These are phyloP conservation scores for Trissolcus basalis DNA, from an alignment of 1,140 invertebrate genomes.

Conservation along the genomic window DNA sequence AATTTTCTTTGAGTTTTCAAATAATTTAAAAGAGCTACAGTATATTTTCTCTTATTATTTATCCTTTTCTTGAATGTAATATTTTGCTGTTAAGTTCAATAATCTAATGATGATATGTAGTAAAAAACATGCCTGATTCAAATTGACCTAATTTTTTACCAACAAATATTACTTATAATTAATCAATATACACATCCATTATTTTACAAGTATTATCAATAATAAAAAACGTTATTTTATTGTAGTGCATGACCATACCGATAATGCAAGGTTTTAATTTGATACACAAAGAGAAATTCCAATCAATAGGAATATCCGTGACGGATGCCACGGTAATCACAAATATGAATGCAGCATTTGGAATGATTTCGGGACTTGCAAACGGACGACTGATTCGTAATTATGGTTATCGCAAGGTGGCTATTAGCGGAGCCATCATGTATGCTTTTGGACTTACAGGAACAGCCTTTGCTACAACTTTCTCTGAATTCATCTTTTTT, in stretches of 20 bases:
- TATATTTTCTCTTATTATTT: too few relatives aligned
- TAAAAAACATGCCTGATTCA: too few relatives aligned
- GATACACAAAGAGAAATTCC: constrained; percentile 80
- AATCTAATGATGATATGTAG: too few relatives aligned
- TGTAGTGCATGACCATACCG: constrained; percentile 78
- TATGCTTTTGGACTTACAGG: constrained; percentile 75
- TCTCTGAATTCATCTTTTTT: constrained; percentile 77
- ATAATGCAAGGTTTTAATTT: constrained; percentile 81
- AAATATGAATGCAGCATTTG: constrained; percentile 79
- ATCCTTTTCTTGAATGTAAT: too few relatives aligned
- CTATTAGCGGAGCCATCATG: constrained; percentile 74
- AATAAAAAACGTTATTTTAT: not conserved
- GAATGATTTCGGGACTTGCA: constrained; percentile 79
- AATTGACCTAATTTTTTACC: too few relatives aligned
- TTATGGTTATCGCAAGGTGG: constrained; percentile 79
- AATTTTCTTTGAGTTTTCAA: too few relatives aligned
- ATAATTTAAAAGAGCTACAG: too few relatives aligned
- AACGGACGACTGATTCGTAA: constrained; percentile 77
- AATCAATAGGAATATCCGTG: constrained; percentile 76
- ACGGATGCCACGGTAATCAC: constrained; percentile 78
- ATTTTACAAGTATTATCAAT: too few relatives aligned
- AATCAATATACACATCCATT: too few relatives aligned
- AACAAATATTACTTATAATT: too few relatives aligned
- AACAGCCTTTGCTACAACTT: constrained; percentile 74
- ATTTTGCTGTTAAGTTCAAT: too few relatives aligned